Percentiles rank a stretch among this genome's conserved stretches.
Evolutionary conservation across 2,888 invertebrate genomes (phyloP).

Genomic region (Lepas anatifera): DNA sequence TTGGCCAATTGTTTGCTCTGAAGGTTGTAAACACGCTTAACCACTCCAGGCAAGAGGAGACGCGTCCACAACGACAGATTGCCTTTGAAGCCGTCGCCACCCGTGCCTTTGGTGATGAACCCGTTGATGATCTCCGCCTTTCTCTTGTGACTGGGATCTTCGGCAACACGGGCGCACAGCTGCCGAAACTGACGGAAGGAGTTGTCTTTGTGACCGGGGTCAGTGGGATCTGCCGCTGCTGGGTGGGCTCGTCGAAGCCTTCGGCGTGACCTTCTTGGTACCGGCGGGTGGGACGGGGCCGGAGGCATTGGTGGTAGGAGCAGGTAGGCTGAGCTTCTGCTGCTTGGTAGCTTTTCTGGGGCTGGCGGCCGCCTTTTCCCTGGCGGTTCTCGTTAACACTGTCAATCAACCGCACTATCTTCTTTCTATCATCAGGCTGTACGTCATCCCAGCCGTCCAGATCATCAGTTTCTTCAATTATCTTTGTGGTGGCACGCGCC

Average conservation of each 20-base stretch:
- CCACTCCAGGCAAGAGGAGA: slow-evolving; percentile 65
- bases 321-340: neutral
- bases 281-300: too few relatives aligned
- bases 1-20: slow-evolving; percentile 85
- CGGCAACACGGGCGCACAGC: slow-evolving; percentile 63
- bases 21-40: slow-evolving; percentile 77
- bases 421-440: slow-evolving; percentile 50
- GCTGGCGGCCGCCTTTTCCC: neutral
- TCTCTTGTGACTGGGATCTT: slow-evolving; percentile 61
- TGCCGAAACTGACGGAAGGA: slow-evolving; percentile 61
- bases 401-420: slow-evolving; percentile 49
- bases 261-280: too few relatives aligned
- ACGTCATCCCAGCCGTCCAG: slow-evolving; percentile 62
- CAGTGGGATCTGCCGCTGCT: neutral
- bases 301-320: too few relatives aligned
- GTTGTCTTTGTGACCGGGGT: slow-evolving; percentile 45
- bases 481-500: slow-evolving; percentile 67
- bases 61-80: slow-evolving; percentile 68
- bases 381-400: slow-evolving; percentile 30
- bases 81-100: slow-evolving; percentile 52
- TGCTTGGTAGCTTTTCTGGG: neutral
- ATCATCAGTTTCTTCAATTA: slow-evolving; percentile 62
- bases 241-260: too few relatives aligned
- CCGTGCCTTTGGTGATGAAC: slow-evolving; percentile 47
- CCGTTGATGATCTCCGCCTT: slow-evolving; percentile 61